These are phyloP conservation scores for Pandemis corylana DNA, from an alignment of 2,888 invertebrate genomes.

Conservation along the genomic window DNA sequence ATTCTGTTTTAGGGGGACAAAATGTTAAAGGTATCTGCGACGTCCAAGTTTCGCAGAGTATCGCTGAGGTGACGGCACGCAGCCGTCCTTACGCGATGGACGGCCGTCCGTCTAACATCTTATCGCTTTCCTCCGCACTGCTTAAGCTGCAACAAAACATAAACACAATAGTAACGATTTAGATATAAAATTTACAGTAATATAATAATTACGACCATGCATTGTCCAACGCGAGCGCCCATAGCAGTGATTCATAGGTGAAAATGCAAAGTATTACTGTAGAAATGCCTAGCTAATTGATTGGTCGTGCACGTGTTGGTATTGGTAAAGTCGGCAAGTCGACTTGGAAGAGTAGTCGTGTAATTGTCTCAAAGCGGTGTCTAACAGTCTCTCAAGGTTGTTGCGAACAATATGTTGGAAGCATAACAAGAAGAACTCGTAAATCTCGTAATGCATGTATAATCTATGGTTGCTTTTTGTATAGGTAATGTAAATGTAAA, in stretches of 20 bases:
- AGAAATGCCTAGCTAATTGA: slow-evolving; percentile 15
- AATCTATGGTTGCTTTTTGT: neutral
- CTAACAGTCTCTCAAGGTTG: neutral
- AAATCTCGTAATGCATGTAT: neutral
- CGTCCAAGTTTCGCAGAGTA: slow-evolving; percentile 54
- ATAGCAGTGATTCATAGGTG: slow-evolving; percentile 25
- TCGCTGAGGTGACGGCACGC: slow-evolving; percentile 41
- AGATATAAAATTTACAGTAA: neutral
- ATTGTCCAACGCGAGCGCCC: neutral
- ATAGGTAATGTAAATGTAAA: no score
- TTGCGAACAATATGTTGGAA: neutral
- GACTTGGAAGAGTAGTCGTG: neutral
- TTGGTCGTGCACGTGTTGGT: slow-evolving; percentile 13
- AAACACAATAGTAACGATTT: slow-evolving; percentile 19
- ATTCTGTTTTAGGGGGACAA: slow-evolving; percentile 57
- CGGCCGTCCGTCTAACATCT: slow-evolving; percentile 90
- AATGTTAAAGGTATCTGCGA: slow-evolving; percentile 56
- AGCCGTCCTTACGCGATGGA: slow-evolving; percentile 83
- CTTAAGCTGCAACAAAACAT: slow-evolving; percentile 77
- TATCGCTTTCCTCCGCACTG: slow-evolving; percentile 90
- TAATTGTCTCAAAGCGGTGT: neutral
- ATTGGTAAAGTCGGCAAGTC: slow-evolving; percentile 1
- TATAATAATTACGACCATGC: neutral
- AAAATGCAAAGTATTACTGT: slow-evolving; percentile 14
- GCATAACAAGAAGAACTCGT: neutral